Evolutionary conservation across 2,888 invertebrate species (phyloP), one percentile per base, ranked within the genome.

Genomic region (Steinernema carpocapsae): DNA sequence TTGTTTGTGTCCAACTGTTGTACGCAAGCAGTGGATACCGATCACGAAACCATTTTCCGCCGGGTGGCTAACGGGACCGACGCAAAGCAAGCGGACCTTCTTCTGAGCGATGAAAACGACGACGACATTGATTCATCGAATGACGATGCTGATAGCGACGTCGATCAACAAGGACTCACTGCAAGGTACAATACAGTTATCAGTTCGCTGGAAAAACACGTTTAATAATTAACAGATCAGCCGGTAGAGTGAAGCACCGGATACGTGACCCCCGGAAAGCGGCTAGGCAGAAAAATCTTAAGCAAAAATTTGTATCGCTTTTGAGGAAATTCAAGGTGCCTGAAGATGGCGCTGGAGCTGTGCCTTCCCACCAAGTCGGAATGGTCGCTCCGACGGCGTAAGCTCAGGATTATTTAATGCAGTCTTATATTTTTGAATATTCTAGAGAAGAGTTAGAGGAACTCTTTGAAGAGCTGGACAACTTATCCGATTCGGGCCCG

Each of bases 271-370:
- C 64, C 6, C 22, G 74, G 32, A 79, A 81, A 51, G 82, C 82
- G 51, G 59, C 79, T 22, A 83, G 77, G 19, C 83, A 82, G 74
- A 82, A 83, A 71, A 97, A 97, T 90, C 91, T 97, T 87, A 97
- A 97, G 89, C 95, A 97, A 90, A 94, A 94, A 90, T 95, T 99
- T 89, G 94, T 95, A 79, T 94, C 96, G 72, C 90, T 99, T 83
- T 90, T 99, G 87, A 93, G 94, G 88, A 92, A 95, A 85, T 97
- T 99, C 91, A 92, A 94, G 85, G 74, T 75, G 7, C 78, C 78
- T 17, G 80, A 79, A 19, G 83, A 80, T 26, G 95, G 95, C 84
- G 90, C 88, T 78, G 81, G 87, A 51, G 73, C 77, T 22, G 56
- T 52, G 19, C 14, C 43, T 24, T 17, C 51, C 4, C 71, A 26